Base-by-base conservation (phyloP, 2,888 invertebrate species). In the Alsophila aescularia region DNA sequence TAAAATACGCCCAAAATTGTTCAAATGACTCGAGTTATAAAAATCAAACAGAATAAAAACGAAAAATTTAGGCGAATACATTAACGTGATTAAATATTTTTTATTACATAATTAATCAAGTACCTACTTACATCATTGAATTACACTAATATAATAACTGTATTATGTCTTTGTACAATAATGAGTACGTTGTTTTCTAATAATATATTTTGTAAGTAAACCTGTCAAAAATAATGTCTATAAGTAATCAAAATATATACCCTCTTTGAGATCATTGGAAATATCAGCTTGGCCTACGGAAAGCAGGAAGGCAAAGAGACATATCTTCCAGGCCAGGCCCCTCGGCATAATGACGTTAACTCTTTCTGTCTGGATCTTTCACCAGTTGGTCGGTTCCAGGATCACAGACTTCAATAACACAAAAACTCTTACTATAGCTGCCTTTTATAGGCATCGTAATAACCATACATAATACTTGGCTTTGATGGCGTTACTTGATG, bases 241-340 rank as follows among this genome's bases (percentile, higher is more conserved):
- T n/a, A 24, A 24, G 1, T 24, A 24, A 29, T 9, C 1, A 16
- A 31, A 24, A 34, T 21, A 15, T 55, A 65, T 64, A 75, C 73
- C 69, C 50, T 34, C 41, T 56, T 48, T 72, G 67, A 70, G 67
- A 72, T 73, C 73, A 63, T 49, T 34, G 3, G 58, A 31, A 55
- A 39, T 66, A 42, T 69, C 67, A 32, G 69, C 53, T 48, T 35
- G 51, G 35, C 62, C 58, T 47, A 61, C 7, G 49, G 64, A 58
- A 53, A 74, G 51, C 60, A 69, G 66, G 52, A 67, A 55, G 63
- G 72, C 64, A 16, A 73, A 50, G 61, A 77, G 62, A 62, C 63
- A 70, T n/a, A 64, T 35, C 60, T 70, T 66, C 66, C 66, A 62
- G 43, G 64, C 43, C 8, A 60, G 52, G 54, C 64, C 60, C 42